Conservation (phyloP, 2,797 vertebrate species). For the Xenops minutus region DNA sequence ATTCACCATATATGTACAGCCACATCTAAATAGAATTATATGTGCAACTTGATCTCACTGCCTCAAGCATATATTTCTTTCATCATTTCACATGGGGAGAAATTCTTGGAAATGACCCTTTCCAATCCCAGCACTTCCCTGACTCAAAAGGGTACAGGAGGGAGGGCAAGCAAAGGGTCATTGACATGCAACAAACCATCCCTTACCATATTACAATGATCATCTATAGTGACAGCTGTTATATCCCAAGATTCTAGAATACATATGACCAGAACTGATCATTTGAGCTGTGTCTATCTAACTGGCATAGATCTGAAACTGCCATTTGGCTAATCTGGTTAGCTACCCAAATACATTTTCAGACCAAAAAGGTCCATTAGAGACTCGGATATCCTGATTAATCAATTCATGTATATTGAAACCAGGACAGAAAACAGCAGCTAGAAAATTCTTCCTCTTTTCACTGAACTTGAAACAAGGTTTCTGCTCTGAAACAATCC, state of each 20-base stretch:
- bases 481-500: not conserved
- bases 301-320: not conserved
- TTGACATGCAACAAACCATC: not conserved
- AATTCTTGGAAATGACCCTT: not conserved
- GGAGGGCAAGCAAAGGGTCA: not conserved
- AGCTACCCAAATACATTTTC: not conserved
- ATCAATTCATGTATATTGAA: not conserved
- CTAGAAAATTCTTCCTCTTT: constrained; percentile 21
- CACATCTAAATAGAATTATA: constrained; percentile 40
- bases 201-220: not conserved
- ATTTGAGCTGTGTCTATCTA: not conserved
- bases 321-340: not conserved
- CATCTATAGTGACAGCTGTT: not conserved
- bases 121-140: not conserved
- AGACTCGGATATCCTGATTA: not conserved
- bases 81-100: not conserved
- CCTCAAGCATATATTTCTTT: not conserved
- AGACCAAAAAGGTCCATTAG: not conserved
- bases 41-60: not conserved
- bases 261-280: not conserved
- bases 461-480: not conserved
- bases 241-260: not conserved
- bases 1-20: not conserved
- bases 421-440: not conserved
- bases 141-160: not conserved